These are phyloP conservation scores for Caenorhabditis sp. DNA, from an alignment of 2,888 invertebrate species.

Conservation along the genomic window DNA sequence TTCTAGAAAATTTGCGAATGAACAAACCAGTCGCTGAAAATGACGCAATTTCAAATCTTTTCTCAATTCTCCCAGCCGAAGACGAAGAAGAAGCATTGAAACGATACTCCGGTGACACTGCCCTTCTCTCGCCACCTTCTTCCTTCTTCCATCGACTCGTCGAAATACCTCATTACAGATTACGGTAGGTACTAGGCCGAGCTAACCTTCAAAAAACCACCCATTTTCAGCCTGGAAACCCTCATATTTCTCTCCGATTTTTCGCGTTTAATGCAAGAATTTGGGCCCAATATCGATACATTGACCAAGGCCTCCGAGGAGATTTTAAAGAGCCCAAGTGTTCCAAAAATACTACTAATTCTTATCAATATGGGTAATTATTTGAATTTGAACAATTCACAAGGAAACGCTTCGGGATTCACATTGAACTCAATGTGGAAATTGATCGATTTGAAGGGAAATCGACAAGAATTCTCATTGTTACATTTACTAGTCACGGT, in stretches of 20 bases:
- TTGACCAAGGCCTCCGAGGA: conserved; percentile 17
- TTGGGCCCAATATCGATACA: conserved; percentile 26
- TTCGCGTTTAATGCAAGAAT: conserved; percentile 26
- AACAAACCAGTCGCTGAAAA: conserved; percentile 30
- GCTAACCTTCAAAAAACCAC: background rate
- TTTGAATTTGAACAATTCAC: conserved; percentile 48
- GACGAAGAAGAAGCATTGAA: conserved; percentile 53
- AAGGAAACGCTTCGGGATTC: conserved; percentile 57
- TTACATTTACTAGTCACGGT: conserved; percentile 45
- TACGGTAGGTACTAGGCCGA: conserved; percentile 27
- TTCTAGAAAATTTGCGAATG: conserved; percentile 13
- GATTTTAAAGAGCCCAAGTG: conserved; percentile 27
- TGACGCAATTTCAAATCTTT: conserved; percentile 41
- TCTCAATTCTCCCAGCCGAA: conserved; percentile 39
- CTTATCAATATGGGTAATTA: conserved; percentile 57
- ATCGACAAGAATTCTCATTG: conserved; percentile 40
- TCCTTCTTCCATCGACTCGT: conserved; percentile 49
- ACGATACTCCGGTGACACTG: conserved; percentile 47
- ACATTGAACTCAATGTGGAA: conserved; percentile 57
- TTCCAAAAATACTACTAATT: conserved; percentile 48
- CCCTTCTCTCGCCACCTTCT: conserved; percentile 42
- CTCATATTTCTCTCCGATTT: conserved; percentile 33
- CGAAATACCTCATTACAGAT: conserved; percentile 42
- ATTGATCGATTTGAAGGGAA: conserved; percentile 51
- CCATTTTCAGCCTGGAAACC: conserved; percentile 30